Evolutionary conservation across 1,140 invertebrate species (phyloP), one percentile per base, ranked within the genome.

Genomic region (Diorhabda sublineata): DNA sequence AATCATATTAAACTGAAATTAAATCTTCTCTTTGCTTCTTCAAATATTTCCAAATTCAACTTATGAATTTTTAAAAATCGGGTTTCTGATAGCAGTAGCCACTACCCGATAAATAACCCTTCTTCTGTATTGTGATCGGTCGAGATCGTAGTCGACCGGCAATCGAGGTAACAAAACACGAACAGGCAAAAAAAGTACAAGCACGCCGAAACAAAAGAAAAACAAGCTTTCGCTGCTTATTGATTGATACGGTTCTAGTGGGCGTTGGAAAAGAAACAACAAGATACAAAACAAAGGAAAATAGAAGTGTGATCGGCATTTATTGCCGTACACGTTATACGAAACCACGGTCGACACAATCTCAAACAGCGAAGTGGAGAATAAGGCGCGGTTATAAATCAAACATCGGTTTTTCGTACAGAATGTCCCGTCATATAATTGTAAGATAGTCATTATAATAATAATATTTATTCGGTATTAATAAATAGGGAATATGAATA

Each of bases 241-340:
- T 52, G 47, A 52, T 52, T 52, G 47, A 52, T 52, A 8, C 47
- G 47, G 3, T 52, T 52, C 47, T 6, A 52, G 47, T 52, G 47
- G 47, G 47, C 47, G 47, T 52, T 4, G 47, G 47, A 52, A 52
- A 52, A 52, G 47, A 52, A 52, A 52, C 47, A 52, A 52, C 47
- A 52, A 52, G 47, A 52, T 8, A 52, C 47, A 52, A 52, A 52
- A 52, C 47, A 52, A 52, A 52, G 47, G 47, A 52, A n/a, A 52
- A 52, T 52, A 52, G n/a, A 52, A 52, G 47, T 52, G 47, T 52
- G 47, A 52, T 52, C 47, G 47, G 47, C 47, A 52, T 52, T 52
- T 52, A 52, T 52, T 52, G 47, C 47, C 47, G 47, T n/a, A 52
- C 47, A 52, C 47, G 47, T 52, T n/a, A 52, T 52, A 6, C 47